Evolutionary conservation across 1,140 invertebrate species (phyloP).

Genomic region (Rhopalosiphum maidis): DNA sequence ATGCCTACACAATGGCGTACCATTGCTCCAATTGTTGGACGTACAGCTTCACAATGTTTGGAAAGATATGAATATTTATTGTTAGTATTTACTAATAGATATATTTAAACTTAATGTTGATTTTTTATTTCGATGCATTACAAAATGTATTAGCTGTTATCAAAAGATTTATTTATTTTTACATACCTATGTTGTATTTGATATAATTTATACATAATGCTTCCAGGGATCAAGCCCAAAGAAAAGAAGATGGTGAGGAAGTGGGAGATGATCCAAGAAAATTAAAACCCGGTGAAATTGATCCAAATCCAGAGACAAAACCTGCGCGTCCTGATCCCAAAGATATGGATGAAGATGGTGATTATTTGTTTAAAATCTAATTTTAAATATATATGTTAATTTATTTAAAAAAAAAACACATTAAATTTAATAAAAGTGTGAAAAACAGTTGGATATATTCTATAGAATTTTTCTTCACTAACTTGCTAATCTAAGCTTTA

Average conservation of each 20-base stretch:
- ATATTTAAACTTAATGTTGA: neutral
- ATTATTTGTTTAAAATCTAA: conserved; percentile 44
- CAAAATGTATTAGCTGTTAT: neutral
- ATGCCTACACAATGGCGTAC: conserved; percentile 99
- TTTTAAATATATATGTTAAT: neutral
- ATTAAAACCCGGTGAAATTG: conserved; percentile 97
- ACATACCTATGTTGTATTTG: neutral
- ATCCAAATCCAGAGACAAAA: conserved; percentile 99
- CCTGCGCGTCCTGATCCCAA: conserved; percentile 99
- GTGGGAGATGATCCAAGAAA: conserved; percentile 93
- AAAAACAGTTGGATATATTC: neutral
- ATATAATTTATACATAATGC: conserved; percentile 50
- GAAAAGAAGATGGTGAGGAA: conserved; percentile 94
- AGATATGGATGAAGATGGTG: conserved; percentile 99
- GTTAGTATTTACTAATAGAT: conserved; percentile 69
- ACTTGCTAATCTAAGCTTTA: no score
- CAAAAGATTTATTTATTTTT: neutral
- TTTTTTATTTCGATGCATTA: neutral
- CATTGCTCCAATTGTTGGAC: conserved; percentile 97
- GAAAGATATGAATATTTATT: conserved; percentile 96
- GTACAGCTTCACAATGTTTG: conserved; percentile 97
- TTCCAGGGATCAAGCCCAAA: conserved; percentile 94
- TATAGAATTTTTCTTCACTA: no score
- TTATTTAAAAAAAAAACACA: neutral
- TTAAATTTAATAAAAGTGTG: neutral